phyloP scores from a whole-genome alignment of 2,888 invertebrate species.

The Rugalucina vietnamica region DNA sequence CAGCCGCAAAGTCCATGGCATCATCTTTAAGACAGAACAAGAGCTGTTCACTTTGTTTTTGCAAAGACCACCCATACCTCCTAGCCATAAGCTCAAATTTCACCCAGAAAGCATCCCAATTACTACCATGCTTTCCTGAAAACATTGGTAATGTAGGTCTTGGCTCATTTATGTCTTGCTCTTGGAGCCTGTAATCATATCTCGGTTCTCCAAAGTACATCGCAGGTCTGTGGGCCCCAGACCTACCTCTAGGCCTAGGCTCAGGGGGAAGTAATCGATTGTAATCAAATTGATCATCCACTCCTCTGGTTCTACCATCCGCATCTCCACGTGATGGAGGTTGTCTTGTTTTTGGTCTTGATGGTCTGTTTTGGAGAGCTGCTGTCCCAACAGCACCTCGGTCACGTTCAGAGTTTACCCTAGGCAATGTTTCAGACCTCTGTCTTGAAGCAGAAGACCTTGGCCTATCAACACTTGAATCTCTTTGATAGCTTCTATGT shows the following conservation, averaged over 20 bases:
- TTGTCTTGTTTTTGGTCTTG: neutral
- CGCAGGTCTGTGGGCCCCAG: neutral
- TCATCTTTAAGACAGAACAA: neutral
- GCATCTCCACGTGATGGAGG: neutral
- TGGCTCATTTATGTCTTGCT: neutral
- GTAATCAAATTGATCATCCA: neutral
- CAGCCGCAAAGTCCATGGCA: neutral
- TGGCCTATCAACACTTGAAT: neutral
- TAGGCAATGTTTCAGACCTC: neutral
- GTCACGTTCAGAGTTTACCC: neutral
- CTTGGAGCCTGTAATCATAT: neutral
- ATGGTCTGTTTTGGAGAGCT: neutral
- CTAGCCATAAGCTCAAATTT: neutral
- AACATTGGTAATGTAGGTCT: neutral
- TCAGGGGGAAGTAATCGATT: neutral
- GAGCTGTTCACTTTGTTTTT: neutral
- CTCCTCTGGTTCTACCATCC: neutral
- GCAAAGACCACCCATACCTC: neutral
- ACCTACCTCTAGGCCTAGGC: neutral
- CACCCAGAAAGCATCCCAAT: neutral
- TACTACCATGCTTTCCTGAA: neutral
- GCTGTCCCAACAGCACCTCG: neutral
- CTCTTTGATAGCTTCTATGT: neutral
- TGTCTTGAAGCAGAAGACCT: neutral
- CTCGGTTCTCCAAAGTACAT: neutral